A percentile compares a stretch with the other conserved stretches of the same genome.
Conservation (phyloP, 2,113 vertebrate species). For the Hepsetus odoe region DNA sequence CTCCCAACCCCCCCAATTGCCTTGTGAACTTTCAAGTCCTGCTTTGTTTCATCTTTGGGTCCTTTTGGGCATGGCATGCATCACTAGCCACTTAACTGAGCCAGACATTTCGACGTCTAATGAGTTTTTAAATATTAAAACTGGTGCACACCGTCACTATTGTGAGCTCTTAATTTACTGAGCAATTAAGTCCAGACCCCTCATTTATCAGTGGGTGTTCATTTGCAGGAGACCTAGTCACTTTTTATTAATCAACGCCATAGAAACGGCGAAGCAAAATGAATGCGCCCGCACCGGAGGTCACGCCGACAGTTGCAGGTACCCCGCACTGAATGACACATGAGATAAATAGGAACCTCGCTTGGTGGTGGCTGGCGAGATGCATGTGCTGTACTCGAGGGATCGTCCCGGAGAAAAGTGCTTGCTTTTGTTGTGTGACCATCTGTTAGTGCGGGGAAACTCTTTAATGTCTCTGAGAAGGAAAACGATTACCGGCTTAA, state of each 20-base stretch:
- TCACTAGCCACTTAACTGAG: constrained; percentile 80
- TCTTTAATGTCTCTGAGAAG: constrained; percentile 66
- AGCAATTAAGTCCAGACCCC: constrained; percentile 95
- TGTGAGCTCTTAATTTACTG: constrained; percentile 98
- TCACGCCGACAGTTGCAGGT: constrained; percentile 78
- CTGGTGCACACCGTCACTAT: constrained; percentile 87
- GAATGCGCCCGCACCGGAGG: constrained; percentile 90
- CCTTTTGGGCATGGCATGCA: constrained; percentile 64
- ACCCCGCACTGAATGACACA: constrained; percentile 74
- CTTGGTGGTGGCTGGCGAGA: constrained; percentile 77
- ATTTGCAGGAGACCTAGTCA: constrained; percentile 90
- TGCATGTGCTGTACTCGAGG: constrained; percentile 73
- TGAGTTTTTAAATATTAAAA: constrained; percentile 99
- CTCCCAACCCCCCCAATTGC: not conserved
- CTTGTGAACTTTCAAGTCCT: constrained; percentile 11
- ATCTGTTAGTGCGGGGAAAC: constrained; percentile 82
- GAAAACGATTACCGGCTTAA: constrained; percentile 74
- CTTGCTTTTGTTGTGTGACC: constrained; percentile 72
- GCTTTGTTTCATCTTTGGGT: constrained; percentile 58
- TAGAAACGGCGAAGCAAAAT: constrained; percentile 91
- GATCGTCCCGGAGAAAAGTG: constrained; percentile 67
- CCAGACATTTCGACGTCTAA: constrained; percentile 88
- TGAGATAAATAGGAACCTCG: constrained; percentile 82
- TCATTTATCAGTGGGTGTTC: constrained; percentile 97
- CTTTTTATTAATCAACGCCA: constrained; percentile 98